Percentiles rank a stretch among this genome's conserved stretches.
Conservation (phyloP, 53 echinoderm and acorn worm genomes). For the Mesocentrotus franciscanus region DNA sequence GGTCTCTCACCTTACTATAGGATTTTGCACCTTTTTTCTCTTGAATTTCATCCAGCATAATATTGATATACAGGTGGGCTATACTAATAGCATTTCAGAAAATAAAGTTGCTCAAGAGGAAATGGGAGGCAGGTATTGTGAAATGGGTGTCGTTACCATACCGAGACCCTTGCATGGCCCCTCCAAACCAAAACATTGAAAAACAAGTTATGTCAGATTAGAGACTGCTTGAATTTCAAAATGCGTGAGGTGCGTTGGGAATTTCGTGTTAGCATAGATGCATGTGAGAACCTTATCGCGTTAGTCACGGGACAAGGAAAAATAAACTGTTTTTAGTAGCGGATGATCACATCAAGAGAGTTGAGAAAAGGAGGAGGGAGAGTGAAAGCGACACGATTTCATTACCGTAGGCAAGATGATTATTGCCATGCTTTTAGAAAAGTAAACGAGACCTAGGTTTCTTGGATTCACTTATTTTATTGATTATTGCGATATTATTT, state of each 20-base stretch:
- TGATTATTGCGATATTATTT: not conserved
- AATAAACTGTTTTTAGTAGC: not conserved
- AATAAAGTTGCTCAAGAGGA: not conserved
- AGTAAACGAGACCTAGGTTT: not conserved
- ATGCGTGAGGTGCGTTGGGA: not conserved
- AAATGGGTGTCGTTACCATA: not conserved
- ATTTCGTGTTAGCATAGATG: not conserved
- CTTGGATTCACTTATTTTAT: not conserved
- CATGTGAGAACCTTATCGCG: not conserved
- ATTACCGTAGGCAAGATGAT: not conserved
- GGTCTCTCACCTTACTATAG: not conserved
- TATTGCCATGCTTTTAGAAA: not conserved
- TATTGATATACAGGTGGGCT: not conserved
- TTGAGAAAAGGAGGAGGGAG: not conserved
- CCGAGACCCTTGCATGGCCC: not conserved
- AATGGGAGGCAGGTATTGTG: not conserved
- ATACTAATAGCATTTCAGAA: not conserved
- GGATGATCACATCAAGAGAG: not conserved
- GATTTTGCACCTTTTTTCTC: not conserved
- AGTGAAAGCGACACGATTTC: not conserved
- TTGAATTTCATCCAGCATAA: not conserved
- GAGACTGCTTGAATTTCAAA: slow-evolving; percentile 9
- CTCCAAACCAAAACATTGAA: not conserved
- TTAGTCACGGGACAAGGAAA: not conserved
- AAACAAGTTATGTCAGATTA: slow-evolving; percentile 4